A percentile compares a stretch with the other conserved stretches of the same genome.
Conservation (phyloP, 2,797 vertebrate genomes). For the Anabacerthia variegaticeps region DNA sequence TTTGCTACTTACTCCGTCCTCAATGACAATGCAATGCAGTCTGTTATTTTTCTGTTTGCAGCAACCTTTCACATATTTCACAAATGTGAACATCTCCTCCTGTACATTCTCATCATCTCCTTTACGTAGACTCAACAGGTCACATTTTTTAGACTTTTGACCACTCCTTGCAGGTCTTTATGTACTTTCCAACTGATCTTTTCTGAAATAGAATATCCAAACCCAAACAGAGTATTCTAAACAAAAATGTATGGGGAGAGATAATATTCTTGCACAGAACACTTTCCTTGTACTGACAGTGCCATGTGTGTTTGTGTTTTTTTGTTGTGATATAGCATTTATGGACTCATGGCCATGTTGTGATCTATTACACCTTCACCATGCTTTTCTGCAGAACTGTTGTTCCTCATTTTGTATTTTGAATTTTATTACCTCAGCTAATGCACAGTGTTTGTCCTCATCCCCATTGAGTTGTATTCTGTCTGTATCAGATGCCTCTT, state of each 20-base stretch:
- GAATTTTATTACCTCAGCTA: neutral
- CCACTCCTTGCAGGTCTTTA: neutral
- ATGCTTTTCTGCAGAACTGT: neutral
- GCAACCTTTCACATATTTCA: neutral
- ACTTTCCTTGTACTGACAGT: neutral
- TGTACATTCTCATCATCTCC: neutral
- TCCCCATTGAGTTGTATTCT: neutral
- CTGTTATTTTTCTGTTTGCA: neutral
- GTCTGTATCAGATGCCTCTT: neutral
- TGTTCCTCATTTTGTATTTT: neutral
- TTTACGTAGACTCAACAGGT: neutral
- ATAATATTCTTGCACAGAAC: neutral
- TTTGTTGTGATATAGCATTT: neutral
- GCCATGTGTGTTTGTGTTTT: neutral
- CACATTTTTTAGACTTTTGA: neutral
- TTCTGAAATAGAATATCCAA: neutral
- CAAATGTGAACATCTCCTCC: neutral
- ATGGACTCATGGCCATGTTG: neutral
- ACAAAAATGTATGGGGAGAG: neutral
- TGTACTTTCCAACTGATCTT: neutral
- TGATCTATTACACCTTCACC: neutral
- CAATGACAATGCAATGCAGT: neutral
- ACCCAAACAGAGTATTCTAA: neutral
- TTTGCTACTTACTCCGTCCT: neutral
- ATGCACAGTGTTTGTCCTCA: neutral